Evolutionary conservation across 2,113 vertebrate species (phyloP).

Genomic region (Capra hircus): DNA sequence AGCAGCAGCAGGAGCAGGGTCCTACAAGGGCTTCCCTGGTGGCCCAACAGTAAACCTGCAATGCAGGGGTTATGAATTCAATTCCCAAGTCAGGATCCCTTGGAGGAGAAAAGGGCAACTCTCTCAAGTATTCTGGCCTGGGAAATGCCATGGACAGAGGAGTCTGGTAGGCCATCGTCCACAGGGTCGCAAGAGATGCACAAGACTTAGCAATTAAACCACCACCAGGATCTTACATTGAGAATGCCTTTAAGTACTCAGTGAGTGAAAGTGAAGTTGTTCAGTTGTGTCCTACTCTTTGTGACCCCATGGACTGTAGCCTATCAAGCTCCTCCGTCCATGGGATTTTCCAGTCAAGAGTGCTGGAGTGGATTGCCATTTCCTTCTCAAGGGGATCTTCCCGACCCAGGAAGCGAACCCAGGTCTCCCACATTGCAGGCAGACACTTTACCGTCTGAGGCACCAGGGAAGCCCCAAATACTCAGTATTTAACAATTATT

Average conservation of each 20-base stretch:
- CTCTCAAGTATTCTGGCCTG: neutral
- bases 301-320: no score
- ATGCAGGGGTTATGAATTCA: neutral
- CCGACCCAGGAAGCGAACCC: accelerated
- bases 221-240: neutral
- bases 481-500: neutral
- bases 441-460: accelerated
- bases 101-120: neutral
- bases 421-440: no score
- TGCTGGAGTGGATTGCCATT: no score
- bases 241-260: neutral
- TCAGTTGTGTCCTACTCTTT: no score
- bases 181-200: accelerated
- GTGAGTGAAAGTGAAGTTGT: no score
- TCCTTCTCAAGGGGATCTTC: no score
- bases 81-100: neutral
- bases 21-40: neutral
- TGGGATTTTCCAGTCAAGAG: no score
- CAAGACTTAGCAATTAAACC: neutral
- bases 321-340: no score
- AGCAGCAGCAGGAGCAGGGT: neutral
- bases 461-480: neutral
- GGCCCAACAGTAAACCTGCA: neutral
- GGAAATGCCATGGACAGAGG: neutral
- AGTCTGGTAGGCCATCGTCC: neutral